Conservation (phyloP, 2,888 invertebrate genomes). For the Eurois occulta region DNA sequence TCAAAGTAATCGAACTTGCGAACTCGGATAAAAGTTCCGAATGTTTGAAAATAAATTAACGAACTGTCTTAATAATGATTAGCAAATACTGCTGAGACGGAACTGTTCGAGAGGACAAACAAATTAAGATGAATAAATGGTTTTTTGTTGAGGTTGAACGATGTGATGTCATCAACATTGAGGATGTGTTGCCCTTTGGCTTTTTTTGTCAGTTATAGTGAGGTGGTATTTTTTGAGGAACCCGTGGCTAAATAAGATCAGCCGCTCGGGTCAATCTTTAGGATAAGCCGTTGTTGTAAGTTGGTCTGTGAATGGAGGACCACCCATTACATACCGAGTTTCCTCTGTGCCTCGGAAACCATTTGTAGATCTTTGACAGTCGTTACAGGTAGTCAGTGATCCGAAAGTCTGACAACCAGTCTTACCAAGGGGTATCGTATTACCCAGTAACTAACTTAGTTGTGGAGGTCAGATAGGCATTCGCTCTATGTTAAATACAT, state of each 20-base stretch:
- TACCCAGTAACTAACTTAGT: not conserved
- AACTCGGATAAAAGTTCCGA: slow-evolving; percentile 36
- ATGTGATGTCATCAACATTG: slow-evolving; percentile 35
- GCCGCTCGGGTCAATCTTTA: not conserved
- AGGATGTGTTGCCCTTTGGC: slow-evolving; percentile 4
- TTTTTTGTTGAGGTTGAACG: slow-evolving; percentile 25
- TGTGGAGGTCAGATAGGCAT: not conserved
- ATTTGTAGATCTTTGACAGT: not conserved
- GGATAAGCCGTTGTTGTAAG: not conserved
- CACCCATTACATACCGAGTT: not conserved
- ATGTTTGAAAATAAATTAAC: slow-evolving; percentile 55
- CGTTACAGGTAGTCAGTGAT: not conserved
- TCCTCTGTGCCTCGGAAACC: not conserved
- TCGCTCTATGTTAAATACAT: not conserved
- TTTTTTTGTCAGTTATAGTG: slow-evolving; percentile 6
- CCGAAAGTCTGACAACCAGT: not conserved
- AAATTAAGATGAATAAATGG: slow-evolving; percentile 45
- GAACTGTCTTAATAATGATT: slow-evolving; percentile 48
- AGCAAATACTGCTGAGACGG: slow-evolving; percentile 42
- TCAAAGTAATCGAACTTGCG: slow-evolving; percentile 60
- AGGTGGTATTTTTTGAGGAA: not conserved
- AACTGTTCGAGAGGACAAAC: slow-evolving; percentile 31
- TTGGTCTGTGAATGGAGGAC: not conserved
- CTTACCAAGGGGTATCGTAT: not conserved
- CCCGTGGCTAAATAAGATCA: not conserved